Base-by-base conservation (phyloP, 2,888 invertebrate species). In the Drosophila mimica region DNA sequence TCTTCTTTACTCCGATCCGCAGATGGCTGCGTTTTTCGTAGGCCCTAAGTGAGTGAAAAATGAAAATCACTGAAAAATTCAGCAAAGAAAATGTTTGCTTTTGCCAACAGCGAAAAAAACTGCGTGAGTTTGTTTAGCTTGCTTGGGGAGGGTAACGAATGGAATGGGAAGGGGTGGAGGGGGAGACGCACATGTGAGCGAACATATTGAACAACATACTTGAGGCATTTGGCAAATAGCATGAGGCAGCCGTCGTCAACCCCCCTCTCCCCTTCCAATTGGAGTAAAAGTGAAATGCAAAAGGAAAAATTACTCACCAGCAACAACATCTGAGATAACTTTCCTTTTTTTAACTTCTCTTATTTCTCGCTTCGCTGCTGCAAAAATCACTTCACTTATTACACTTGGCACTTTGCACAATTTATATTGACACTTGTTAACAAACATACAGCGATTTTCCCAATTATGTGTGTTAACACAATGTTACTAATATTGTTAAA, bases 11-110 rank as follows among this genome's bases (percentile, higher is more conserved):
- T 31, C 34, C 48, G 57, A 40, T 66, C n/a, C 76, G 71, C 74
- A 82, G 76, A 76, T 81, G 76, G 34, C 48, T 52, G 28, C 56
- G 20, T 28, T 25, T 68, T 77, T 57, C 40, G 36, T 64, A 79
- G 81, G 64, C 67, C 54, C 28, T 30, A 58, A 65, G 54, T 46
- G 60, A 60, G 63, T 25, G 25, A 25, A 57, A 82, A 68, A 70
- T 66, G 68, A 80, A 81, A 81, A 77, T 72, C 74, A 72, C 38
- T 62, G 48, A 46, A 74, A 72, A 76, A 81, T 70, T 70, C 70
- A 34, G 57, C 28, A 72, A 80, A 63, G 56, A 76, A 80, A 79
- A 80, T 78, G 71, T 78, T 76, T 28, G 57, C 71, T 67, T 76
- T 60, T 57, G 36, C 49, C 20, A 48, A 38, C 51, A 70, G 59